Evolutionary conservation across 2,113 vertebrate genomes (phyloP), one percentile per base, ranked within the genome.

Genomic region (Rhizomys pruinosus): DNA sequence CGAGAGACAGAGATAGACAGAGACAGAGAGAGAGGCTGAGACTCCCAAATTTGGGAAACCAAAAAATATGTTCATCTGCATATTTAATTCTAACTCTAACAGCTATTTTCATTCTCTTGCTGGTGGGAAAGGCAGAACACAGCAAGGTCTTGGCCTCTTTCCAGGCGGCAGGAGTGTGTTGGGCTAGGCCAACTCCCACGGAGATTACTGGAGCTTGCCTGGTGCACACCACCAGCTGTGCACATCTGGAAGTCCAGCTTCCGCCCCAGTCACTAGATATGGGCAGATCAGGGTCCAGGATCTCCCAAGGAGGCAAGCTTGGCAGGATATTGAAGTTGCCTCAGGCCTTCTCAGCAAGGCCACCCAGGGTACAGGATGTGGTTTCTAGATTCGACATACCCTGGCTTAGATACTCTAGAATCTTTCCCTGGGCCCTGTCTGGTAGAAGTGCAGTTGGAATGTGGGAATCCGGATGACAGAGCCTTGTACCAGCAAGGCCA

Each of bases 171-270:
- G 73, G 44, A 73, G 68, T 6, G 22, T 69, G 68, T 42, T 17
- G 55, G 82, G 10, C 47, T 39, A 69, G 69, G 78, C 39, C 13
- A 81, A 81, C 59, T 61, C 92, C 84, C 77, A 71, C 0, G 12
- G 73, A 92, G 23, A 39, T 63, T 23, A 17, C 55, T 17, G 32
- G 77, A 77, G 89, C 63, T 85, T 52, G 81, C 42, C 74, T 52
- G 52, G 47, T 13, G 82, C 78, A 37, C 42, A 86, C 87, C 12
- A 0, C 93, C 96, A 95, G 96, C 91, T 97, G 93, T 80, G 79
- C 69, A 59, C 95, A 95, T 94, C 95, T 96, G 95, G 94, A 96
- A 86, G 74, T 25, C 44, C 78, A 95, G 86, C 63, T 92, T 95
- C 87, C 88, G 89, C 74, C 77, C 63, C 3, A 11, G 89, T 61